Percentiles rank a stretch among this genome's conserved stretches.
Evolutionary conservation across 2,797 vertebrate species (phyloP).

Genomic region (Coregonus suidteri): DNA sequence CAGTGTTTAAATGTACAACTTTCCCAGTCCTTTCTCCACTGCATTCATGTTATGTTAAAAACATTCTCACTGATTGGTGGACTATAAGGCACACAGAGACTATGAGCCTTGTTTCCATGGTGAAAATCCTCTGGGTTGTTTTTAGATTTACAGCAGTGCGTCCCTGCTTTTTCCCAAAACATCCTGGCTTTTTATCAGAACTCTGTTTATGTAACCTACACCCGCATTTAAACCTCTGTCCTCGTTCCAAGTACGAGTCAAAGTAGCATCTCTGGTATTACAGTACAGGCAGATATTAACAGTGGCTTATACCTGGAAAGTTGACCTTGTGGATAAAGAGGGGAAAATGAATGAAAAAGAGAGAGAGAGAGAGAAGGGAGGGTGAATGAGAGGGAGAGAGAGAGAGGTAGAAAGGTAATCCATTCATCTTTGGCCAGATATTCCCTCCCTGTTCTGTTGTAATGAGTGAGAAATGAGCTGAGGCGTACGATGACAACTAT

Average conservation of each 20-base stretch:
- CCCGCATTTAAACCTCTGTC: slow-evolving; percentile 1
- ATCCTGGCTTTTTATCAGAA: slow-evolving; percentile 2
- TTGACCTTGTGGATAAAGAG: too few species aligned
- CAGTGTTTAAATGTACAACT: slow-evolving; percentile 44
- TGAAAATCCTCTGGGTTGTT: slow-evolving; percentile 25
- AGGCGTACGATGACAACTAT: slow-evolving; percentile 39
- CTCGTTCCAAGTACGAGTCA: neutral
- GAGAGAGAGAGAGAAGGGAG: neutral
- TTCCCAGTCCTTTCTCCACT: slow-evolving; percentile 30
- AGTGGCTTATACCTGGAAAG: neutral
- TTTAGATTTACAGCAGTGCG: neutral
- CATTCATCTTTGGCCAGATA: slow-evolving; percentile 1
- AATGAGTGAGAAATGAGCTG: slow-evolving; percentile 50
- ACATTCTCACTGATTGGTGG: slow-evolving; percentile 44
- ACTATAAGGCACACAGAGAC: slow-evolving; percentile 31
- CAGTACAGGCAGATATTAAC: neutral
- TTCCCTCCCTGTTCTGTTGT: slow-evolving; percentile 19
- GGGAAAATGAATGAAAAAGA: too few species aligned
- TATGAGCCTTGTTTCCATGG: slow-evolving; percentile 62
- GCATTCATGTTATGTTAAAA: slow-evolving; percentile 49
- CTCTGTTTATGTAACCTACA: slow-evolving; percentile 2
- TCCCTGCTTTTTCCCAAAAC: neutral
- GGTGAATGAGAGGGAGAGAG: slow-evolving; percentile 20
- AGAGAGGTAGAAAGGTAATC: slow-evolving; percentile 41
- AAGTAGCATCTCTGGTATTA: neutral